These are phyloP conservation scores for Meganola albula DNA, from an alignment of 2,888 invertebrate genomes.

Conservation along the genomic window DNA sequence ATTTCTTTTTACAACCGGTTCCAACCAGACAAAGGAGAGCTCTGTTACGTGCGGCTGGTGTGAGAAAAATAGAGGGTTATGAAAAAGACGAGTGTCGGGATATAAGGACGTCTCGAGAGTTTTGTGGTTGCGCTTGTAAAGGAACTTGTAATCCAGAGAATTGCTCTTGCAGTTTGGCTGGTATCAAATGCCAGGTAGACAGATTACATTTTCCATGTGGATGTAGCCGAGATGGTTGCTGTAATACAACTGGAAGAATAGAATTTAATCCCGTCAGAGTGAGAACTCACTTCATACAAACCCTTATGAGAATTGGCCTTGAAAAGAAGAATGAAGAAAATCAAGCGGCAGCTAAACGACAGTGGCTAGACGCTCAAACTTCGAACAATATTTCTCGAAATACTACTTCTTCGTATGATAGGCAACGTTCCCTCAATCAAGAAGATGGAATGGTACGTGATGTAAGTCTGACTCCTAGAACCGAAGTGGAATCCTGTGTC, in stretches of 20 bases:
- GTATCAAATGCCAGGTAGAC: constrained; percentile 98
- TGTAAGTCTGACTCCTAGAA: constrained; percentile 71
- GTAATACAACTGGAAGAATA: constrained; percentile 93
- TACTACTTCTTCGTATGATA: constrained; percentile 55
- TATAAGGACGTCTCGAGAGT: constrained; percentile 93
- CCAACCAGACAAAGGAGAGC: constrained; percentile 93
- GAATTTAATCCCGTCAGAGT: constrained; percentile 98
- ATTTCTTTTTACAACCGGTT: constrained; percentile 94
- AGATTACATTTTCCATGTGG: constrained; percentile 97
- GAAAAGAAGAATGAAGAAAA: constrained; percentile 88
- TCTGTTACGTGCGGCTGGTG: constrained; percentile 93
- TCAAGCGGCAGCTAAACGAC: constrained; percentile 62
- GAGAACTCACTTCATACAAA: constrained; percentile 97
- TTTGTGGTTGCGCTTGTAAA: constrained; percentile 95
- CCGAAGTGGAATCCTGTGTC: constrained; percentile 81
- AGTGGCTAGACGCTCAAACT: constrained; percentile 66
- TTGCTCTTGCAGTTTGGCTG: constrained; percentile 95
- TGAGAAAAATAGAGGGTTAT: constrained; percentile 92
- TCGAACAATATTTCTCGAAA: constrained; percentile 47
- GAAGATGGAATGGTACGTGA: constrained; percentile 72
- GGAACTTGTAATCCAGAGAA: constrained; percentile 96
- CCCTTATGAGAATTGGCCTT: constrained; percentile 93
- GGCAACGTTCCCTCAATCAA: constrained; percentile 52
- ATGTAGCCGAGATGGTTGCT: constrained; percentile 95
- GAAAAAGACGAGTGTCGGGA: constrained; percentile 97